These are phyloP conservation scores for Kobus ellipsiprymnus DNA, from an alignment of 2,113 vertebrate species.

Conservation along the genomic window DNA sequence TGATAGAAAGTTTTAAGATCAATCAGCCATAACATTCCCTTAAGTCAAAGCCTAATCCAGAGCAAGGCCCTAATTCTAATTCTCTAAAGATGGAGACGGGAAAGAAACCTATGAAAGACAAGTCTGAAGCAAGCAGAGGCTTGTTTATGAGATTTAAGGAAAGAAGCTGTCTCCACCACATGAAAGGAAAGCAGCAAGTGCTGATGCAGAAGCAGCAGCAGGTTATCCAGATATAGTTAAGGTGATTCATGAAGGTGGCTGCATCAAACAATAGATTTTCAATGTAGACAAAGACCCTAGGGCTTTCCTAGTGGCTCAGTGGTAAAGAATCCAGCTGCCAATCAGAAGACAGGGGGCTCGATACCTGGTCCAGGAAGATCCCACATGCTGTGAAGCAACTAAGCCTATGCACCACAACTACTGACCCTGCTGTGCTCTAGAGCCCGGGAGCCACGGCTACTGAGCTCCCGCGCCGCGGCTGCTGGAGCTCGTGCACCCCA, in stretches of 20 bases:
- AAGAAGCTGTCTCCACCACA: neutral
- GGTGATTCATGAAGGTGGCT: neutral
- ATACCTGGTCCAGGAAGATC: neutral
- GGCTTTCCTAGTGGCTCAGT: neutral
- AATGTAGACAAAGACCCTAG: neutral
- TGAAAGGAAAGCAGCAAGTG: neutral
- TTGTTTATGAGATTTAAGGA: neutral
- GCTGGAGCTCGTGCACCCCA: fast-evolving
- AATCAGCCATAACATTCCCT: neutral
- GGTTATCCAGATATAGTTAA: neutral
- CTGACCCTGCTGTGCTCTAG: fast-evolving
- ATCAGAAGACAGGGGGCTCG: neutral
- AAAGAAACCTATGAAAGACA: neutral
- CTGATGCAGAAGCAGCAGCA: neutral
- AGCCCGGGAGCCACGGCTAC: neutral
- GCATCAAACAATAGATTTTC: neutral
- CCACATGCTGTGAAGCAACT: neutral
- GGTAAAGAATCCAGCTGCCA: neutral
- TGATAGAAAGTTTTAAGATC: neutral
- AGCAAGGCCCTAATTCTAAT: neutral
- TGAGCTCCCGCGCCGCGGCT: neutral
- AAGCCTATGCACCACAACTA: neutral
- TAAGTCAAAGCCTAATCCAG: neutral
- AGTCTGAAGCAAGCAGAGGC: neutral
- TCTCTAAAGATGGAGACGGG: neutral